These are phyloP conservation scores for Epizoanthus illoricatus DNA, from an alignment of 92 coral and sea anemone species.

Conservation along the genomic window DNA sequence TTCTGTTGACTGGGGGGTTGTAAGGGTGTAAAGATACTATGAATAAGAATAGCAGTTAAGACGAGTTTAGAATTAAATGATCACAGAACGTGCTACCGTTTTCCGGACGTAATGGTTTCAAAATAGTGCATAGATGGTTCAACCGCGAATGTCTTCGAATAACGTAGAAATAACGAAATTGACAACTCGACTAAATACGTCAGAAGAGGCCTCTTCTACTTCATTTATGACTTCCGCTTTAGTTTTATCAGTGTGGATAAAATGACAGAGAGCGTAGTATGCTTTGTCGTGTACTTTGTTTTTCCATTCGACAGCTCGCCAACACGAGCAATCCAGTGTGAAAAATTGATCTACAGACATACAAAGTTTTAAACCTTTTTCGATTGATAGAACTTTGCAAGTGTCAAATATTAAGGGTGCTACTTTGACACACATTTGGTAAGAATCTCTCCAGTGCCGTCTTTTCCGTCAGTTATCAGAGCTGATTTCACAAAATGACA, in stretches of 20 bases:
- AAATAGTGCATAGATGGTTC: too few relatives aligned
- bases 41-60: constrained; percentile 13
- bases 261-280: background rate
- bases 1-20: constrained; percentile 1
- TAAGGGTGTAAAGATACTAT: background rate
- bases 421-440: background rate
- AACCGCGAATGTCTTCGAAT: background rate
- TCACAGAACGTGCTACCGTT: background rate
- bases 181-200: constrained; percentile 18
- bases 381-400: background rate
- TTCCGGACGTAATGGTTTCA: background rate
- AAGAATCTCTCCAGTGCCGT: background rate
- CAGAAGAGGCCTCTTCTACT: background rate
- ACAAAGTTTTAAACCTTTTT: background rate
- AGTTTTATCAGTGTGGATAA: background rate
- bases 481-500: background rate
- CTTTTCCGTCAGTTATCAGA: background rate
- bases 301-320: constrained; percentile 3
- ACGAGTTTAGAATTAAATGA: constrained; percentile 2
- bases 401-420: background rate
- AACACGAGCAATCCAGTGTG: background rate
- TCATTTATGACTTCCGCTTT: constrained; percentile 25
- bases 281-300: background rate
- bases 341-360: too few relatives aligned
- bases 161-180: background rate